Evolutionary conservation across 2,113 vertebrate genomes (phyloP), one percentile per base, ranked within the genome.

Genomic region (Rynchops niger): DNA sequence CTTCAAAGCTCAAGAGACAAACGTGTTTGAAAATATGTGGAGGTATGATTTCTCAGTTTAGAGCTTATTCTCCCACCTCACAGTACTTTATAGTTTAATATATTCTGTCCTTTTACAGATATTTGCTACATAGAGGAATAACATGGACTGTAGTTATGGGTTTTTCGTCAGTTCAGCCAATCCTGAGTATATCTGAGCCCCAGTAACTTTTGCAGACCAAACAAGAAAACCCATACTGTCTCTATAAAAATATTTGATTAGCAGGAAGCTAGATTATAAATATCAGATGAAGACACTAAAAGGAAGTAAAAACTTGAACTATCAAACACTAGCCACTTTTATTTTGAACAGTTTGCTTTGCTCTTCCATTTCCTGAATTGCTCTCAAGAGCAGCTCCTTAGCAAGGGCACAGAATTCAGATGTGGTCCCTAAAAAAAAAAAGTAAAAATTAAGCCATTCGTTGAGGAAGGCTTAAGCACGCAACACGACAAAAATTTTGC

Each of bases 91-190:
- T 29, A 69, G 11, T 23, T 83, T n/a, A 84, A 93, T 23, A 36
- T 26, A 59, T 59, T 59, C 52, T 52, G 11, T 22, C 21, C 26
- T 90, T 80, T 52, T 40, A 67, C 43, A 77, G 0, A 1, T 34
- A 47, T 26, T 72, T 78, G 47, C 15, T 66, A 25, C 23, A 25
- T 1, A 32, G 27, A 80, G 20, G 8, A 69, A 14, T 16, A 79
- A 58, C n/a, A 62, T 4, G 30, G 45, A 85, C 19, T 76, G 45
- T 0, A 55, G 12, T 42, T 55, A 55, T 0, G 2, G 7, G 9
- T 4, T 55, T 88, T 80, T 38, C 45, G 69, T 79, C 43, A 34
- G 43, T 79, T 86, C 42, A 84, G 34, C 11, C 27, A 56, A 43
- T 12, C 15, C 21, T 52, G 32, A 73, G 52, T 15, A 34, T 10